phyloP scores from a whole-genome alignment of 2,797 vertebrate genomes.

The Sebastes variabilis region DNA sequence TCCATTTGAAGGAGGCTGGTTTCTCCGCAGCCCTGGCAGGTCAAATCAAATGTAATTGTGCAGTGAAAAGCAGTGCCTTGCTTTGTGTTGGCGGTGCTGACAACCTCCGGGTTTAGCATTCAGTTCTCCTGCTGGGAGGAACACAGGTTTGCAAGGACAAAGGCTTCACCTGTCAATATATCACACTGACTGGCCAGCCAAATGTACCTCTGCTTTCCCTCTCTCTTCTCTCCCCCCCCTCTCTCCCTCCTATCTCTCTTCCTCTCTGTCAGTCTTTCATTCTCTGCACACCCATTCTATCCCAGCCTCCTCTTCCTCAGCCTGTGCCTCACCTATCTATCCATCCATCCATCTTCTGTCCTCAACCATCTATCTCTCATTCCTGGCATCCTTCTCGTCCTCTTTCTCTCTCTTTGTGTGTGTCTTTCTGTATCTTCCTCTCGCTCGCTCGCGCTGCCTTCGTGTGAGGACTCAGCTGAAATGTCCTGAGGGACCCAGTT shows the following conservation, averaged over 20 bases:
- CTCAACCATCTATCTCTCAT: constrained; percentile 67
- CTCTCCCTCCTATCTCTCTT: constrained; percentile 51
- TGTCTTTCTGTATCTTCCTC: constrained; percentile 60
- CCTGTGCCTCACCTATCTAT: constrained; percentile 67
- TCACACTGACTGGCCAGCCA: constrained; percentile 83
- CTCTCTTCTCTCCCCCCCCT: constrained; percentile 24
- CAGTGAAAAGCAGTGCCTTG: constrained; percentile 72
- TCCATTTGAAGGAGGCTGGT: constrained; percentile 81
- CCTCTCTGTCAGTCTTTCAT: constrained; percentile 70
- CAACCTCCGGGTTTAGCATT: constrained; percentile 84
- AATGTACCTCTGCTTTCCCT: constrained; percentile 70
- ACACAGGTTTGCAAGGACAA: constrained; percentile 87
- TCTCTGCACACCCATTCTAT: constrained; percentile 66
- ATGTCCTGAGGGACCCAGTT: constrained; percentile 84
- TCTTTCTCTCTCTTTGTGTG: constrained; percentile 37
- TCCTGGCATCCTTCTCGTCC: constrained; percentile 50
- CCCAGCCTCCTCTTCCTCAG: constrained; percentile 55
- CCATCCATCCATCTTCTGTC: constrained; percentile 75
- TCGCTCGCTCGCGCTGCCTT: constrained; percentile 65
- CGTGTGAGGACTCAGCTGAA: constrained; percentile 81
- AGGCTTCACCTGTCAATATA: constrained; percentile 90
- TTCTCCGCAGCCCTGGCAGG: constrained; percentile 77
- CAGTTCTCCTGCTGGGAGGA: constrained; percentile 86
- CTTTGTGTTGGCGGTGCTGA: constrained; percentile 80
- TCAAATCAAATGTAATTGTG: constrained; percentile 87